Evolutionary conservation across 2,888 invertebrate genomes (phyloP), one percentile per base, ranked within the genome.

Genomic region (Sacculina carcini): DNA sequence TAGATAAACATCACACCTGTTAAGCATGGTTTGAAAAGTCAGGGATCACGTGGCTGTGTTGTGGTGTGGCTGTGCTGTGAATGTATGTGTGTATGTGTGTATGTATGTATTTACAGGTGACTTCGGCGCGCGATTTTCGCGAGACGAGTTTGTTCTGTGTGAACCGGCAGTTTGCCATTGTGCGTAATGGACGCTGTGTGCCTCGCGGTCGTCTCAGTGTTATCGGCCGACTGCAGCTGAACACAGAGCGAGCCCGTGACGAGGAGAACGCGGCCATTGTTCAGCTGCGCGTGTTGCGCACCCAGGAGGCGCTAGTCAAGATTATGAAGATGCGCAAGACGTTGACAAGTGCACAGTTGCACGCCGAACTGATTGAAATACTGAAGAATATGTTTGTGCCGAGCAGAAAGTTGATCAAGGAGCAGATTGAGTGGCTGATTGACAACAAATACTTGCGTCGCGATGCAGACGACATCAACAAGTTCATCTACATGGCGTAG

Each of bases 321-420:
- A 94, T 99, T 56, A 72, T 98, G 67, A 99, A 98, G 69, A 96
- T 90, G 86, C 74, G 98, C 55, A 96, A 96, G 66, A 75, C 78
- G 55, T 82, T 94, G 56, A 80, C 82, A 47, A 92, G 94, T 66
- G 87, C 85, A 49, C 84, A 90, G 58, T 70, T 99, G 56, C 96
- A 58, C 24, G 85, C 89, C 52, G 96, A 99, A 70, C 72, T 98
- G 53, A 82, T 98, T 19, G 96, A 98, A 69, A 92, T 98, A 63
- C 70, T 99, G 60, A 94, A 94, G 69, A 92, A 94, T 65, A 94
- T 98, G 92, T 99, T 98, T 73, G 71, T 96, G 63, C 98, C 98
- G 26, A 89, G 90, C 56, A 92, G 92, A 68, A 94, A 96, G 69
- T 86, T 98, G 82, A 96, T 99, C 60, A 98, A 99, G 68, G 96